Percentiles rank a stretch among this genome's conserved stretches.
Conservation (phyloP, 2,888 invertebrate species). For the Noctua pronuba region DNA sequence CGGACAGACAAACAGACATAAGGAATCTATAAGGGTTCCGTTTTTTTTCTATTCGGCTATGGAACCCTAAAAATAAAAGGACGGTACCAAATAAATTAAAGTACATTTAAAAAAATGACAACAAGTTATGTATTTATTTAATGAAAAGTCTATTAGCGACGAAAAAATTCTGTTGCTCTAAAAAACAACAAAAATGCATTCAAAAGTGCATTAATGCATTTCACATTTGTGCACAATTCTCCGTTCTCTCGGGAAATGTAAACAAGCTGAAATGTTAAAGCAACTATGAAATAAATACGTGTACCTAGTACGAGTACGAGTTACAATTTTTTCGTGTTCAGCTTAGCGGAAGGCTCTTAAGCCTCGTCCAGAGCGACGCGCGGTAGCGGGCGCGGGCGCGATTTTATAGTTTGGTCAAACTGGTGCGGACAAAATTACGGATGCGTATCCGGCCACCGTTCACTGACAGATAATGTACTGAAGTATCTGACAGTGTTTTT, state of each 20-base stretch:
- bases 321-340: slow-evolving; percentile 43
- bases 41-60: no score
- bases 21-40: no score
- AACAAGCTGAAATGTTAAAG: slow-evolving; percentile 51
- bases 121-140: neutral
- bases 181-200: slow-evolving; percentile 5
- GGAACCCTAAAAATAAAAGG: no score
- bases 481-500: neutral
- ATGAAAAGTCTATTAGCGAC: neutral
- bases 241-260: slow-evolving; percentile 30
- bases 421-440: neutral
- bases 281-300: slow-evolving; percentile 51
- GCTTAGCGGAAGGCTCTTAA: slow-evolving; percentile 32
- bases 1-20: no score
- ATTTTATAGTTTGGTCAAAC: neutral
- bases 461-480: neutral
- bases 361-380: neutral
- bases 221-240: slow-evolving; percentile 23
- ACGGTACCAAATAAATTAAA: neutral
- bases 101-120: neutral
- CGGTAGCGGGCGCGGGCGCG: neutral
- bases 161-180: no score
- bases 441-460: neutral
- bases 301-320: slow-evolving; percentile 28
- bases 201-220: slow-evolving; percentile 30